Evolutionary conservation across 2,113 vertebrate genomes (phyloP), one percentile per base, ranked within the genome.

Genomic region (Gobius niger): DNA sequence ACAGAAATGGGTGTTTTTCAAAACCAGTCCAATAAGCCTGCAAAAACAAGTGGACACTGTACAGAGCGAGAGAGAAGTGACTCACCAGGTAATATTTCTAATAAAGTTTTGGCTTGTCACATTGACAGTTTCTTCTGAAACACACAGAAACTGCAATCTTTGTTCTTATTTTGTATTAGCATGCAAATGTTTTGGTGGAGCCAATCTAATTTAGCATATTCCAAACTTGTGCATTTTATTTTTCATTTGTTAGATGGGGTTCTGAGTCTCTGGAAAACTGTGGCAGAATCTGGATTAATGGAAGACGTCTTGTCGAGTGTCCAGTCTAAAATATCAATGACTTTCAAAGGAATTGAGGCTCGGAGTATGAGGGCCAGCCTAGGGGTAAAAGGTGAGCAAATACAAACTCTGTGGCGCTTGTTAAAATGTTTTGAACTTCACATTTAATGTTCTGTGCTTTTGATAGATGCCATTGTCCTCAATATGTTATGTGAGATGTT

Each of bases 251-350:
- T 80, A 98, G 95, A 95, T 80, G 95, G 94, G 82, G 93, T 94
- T 0, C 64, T 98, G 87, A 93, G 94, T 84, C 94, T 98, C 76
- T 98, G 96, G 96, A 95, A 94, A 78, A 93, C 94, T 52, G 95
- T 98, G 72, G 94, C 95, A 63, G 95, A 96, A 9, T 94, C 95
- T 4, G 96, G 96, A 11, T 87, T 98, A 85, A 96, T 98, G 95
- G 94, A 94, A 50, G 94, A 95, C 63, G 96, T 98, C 7, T 92
- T 98, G 65, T 95, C 94, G 85, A 95, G 95, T 80, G 94, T 98
- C 80, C 95, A 96, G 84, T 95, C 94, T 67, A 95, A 97, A 87
- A 90, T 98, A 76, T 91, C 95, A 84, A 92, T 94, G 63, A 91
- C 95, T 63, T 87, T 98, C 5, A 90, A 90, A 82, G 94, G 95